phyloP scores from a whole-genome alignment of 1,140 invertebrate genomes.

The Himalopsyche phryganea region DNA sequence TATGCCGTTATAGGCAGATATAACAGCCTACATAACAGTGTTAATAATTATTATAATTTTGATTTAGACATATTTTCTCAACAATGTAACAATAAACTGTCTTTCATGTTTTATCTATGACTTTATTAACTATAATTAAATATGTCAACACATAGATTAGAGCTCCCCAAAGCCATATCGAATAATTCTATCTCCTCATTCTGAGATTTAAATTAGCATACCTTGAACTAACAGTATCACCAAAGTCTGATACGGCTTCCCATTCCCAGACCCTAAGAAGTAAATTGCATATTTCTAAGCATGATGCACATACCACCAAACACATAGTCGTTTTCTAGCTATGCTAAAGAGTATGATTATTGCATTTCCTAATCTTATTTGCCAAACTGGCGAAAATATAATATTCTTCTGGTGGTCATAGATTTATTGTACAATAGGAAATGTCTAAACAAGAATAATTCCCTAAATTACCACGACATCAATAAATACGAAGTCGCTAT shows the following conservation, averaged over 20 bases:
- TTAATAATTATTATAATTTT: neutral
- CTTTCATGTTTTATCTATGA: neutral
- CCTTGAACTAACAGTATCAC: neutral
- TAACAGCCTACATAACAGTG: slow-evolving; percentile 14
- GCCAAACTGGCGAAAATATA: slow-evolving; percentile 6
- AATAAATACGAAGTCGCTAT: too few species aligned
- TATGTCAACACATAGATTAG: neutral
- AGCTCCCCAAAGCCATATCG: neutral
- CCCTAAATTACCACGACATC: too few species aligned
- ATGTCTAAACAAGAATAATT: neutral
- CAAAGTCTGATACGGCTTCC: neutral
- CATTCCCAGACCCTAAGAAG: neutral
- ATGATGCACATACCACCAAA: slow-evolving; percentile 2
- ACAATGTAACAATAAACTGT: slow-evolving; percentile 10
- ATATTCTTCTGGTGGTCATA: neutral
- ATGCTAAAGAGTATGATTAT: slow-evolving; percentile 5
- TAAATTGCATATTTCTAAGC: slow-evolving; percentile 1
- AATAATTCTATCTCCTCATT: too few species aligned
- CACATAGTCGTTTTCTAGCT: slow-evolving; percentile 3
- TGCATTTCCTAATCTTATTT: slow-evolving; percentile 5
- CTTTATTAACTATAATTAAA: neutral
- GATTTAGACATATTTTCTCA: slow-evolving; percentile 10
- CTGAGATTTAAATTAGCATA: too few species aligned
- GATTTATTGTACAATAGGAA: neutral
- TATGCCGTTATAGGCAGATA: neutral